Percentiles rank a stretch among this genome's conserved stretches.
Evolutionary conservation across 2,797 vertebrate species (phyloP).

Genomic region (Silurus lanzhouensis): DNA sequence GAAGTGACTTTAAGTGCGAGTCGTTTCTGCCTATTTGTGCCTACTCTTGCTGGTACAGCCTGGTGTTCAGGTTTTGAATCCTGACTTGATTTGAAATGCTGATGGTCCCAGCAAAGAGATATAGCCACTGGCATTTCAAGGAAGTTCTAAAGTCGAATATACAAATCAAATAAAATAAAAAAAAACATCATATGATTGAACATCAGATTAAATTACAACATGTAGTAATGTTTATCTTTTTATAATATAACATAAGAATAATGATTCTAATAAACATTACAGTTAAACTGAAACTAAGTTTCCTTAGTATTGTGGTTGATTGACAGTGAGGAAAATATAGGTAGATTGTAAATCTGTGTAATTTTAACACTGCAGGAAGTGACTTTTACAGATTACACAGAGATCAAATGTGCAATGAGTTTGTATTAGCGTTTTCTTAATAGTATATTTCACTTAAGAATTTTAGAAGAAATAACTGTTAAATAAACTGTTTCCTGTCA

Average conservation of each 20-base stretch:
- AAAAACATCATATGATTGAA: not conserved
- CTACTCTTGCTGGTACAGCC: constrained; percentile 69
- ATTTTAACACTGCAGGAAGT: too few relatives aligned
- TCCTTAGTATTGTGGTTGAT: too few relatives aligned
- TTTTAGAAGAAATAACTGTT: constrained; percentile 72
- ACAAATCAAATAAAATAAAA: constrained; percentile 58
- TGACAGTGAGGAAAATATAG: too few relatives aligned
- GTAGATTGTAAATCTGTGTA: too few relatives aligned
- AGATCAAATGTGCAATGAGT: too few relatives aligned
- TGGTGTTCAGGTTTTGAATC: constrained; percentile 60
- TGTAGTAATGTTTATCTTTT: not conserved
- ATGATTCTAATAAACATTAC: too few relatives aligned
- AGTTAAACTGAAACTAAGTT: too few relatives aligned
- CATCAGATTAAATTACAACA: not conserved
- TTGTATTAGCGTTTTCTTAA: constrained; percentile 71
- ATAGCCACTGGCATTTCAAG: constrained; percentile 60
- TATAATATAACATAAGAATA: too few relatives aligned
- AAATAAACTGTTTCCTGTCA: constrained; percentile 74
- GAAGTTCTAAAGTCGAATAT: not conserved
- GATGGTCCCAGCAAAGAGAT: constrained; percentile 71
- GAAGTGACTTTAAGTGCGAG: constrained; percentile 76
- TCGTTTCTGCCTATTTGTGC: constrained; percentile 77
- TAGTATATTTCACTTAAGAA: constrained; percentile 73
- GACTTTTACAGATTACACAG: too few relatives aligned
- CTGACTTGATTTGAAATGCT: constrained; percentile 67